These are phyloP conservation scores for Apostichopus californicus DNA, from an alignment of 35 echinoderm and acorn worm species.

Conservation along the genomic window DNA sequence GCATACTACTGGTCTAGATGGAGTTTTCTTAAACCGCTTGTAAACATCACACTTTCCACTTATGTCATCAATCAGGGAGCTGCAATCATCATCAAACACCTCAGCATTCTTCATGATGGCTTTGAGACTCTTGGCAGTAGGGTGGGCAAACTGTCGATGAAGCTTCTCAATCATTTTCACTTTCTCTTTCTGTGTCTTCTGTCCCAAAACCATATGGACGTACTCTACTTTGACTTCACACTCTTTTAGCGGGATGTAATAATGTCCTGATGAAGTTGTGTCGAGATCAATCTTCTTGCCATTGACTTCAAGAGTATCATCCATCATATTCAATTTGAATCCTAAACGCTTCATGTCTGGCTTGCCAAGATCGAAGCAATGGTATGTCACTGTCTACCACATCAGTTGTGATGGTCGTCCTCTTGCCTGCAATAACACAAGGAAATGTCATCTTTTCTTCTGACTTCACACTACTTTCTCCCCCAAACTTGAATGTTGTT, in stretches of 20 bases:
- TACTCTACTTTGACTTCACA: conserved; percentile 47
- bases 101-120: conserved; percentile 55
- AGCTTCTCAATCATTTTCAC: background rate
- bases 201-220: conserved; percentile 42
- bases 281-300: conserved; percentile 37
- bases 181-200: conserved; percentile 41
- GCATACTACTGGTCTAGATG: background rate
- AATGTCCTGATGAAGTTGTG: background rate
- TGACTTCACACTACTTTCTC: conserved; percentile 18
- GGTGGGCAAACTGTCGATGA: background rate
- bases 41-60: conserved; percentile 63
- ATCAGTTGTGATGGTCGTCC: conserved; percentile 45
- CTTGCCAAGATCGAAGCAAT: conserved; percentile 43
- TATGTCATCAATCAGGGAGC: conserved; percentile 34
- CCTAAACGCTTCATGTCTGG: conserved; percentile 43
- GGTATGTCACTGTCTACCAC: conserved; percentile 63
- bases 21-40: conserved; percentile 66
- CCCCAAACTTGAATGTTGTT: conserved; percentile 56
- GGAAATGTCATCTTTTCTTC: conserved; percentile 33
- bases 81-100: conserved; percentile 11
- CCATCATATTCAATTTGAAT: conserved; percentile 49
- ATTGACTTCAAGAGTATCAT: conserved; percentile 55
- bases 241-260: too few species aligned
- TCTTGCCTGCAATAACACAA: conserved; percentile 42
- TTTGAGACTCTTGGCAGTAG: background rate